Conservation (phyloP, 2,888 invertebrate species). For the Drosophila mimica region DNA sequence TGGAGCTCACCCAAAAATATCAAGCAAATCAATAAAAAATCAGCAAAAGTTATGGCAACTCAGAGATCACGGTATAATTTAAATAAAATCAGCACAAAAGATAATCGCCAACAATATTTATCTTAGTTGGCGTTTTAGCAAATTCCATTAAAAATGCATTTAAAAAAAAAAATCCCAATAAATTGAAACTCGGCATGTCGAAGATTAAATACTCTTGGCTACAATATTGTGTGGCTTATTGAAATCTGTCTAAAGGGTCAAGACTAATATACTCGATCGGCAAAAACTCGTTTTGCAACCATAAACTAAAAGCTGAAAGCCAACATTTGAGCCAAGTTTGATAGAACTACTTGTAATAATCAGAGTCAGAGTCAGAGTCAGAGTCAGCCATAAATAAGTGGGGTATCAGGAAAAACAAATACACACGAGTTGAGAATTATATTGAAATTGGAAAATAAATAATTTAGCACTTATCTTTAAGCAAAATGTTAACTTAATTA, state of each 20-base stretch:
- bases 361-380: neutral
- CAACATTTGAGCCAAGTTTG: neutral
- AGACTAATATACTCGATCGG: neutral
- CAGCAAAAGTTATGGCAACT: constrained; percentile 30
- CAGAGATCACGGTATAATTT: constrained; percentile 45
- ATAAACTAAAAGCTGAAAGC: neutral
- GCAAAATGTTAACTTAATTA: constrained; percentile 82
- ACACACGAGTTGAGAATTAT: constrained; percentile 6
- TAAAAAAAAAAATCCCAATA: constrained; percentile 3
- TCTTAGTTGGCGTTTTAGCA: constrained; percentile 32
- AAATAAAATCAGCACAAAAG: constrained; percentile 41
- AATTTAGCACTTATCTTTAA: constrained; percentile 76
- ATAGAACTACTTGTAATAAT: neutral
- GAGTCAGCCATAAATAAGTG: neutral
- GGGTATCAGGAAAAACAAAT: constrained; percentile 15
- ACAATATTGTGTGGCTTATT: neutral
- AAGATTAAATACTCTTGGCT: constrained; percentile 15
- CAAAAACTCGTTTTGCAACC: neutral
- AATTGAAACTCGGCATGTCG: neutral
- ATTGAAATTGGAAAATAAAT: constrained; percentile 64
- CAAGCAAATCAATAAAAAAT: constrained; percentile 31
- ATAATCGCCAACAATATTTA: constrained; percentile 46
- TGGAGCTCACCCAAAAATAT: constrained; percentile 14
- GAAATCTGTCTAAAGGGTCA: neutral
- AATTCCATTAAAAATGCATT: constrained; percentile 39